phyloP scores from a whole-genome alignment of 2,888 invertebrate genomes.

The Altica lythri region DNA sequence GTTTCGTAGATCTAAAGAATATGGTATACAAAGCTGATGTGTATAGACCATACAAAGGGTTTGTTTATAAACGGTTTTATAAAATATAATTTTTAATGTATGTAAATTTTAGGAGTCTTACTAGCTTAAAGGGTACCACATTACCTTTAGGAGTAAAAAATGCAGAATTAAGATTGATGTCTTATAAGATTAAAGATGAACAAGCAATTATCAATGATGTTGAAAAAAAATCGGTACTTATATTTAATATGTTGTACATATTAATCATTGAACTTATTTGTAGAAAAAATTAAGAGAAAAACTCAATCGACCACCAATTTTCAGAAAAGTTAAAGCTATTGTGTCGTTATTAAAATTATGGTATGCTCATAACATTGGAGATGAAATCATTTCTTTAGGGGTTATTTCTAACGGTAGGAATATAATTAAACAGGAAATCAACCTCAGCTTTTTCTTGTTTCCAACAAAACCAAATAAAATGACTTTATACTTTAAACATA shows the following conservation, averaged over 20 bases:
- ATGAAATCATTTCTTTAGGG: conserved; percentile 61
- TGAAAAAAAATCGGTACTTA: conserved; percentile 55
- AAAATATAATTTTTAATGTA: neutral
- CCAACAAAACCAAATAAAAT: too few species aligned
- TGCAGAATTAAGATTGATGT: conserved; percentile 61
- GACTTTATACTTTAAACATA: too few species aligned
- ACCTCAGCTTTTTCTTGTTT: too few species aligned
- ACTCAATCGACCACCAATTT: conserved; percentile 44
- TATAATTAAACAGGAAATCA: too few species aligned
- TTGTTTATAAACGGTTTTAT: neutral
- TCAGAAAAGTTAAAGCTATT: conserved; percentile 55
- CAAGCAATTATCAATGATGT: conserved; percentile 46
- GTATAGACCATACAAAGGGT: conserved; percentile 58
- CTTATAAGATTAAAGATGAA: conserved; percentile 56
- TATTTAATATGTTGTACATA: neutral
- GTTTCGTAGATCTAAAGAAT: conserved; percentile 61
- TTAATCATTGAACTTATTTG: conserved; percentile 6
- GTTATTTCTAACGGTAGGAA: conserved; percentile 60
- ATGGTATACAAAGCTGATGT: conserved; percentile 62
- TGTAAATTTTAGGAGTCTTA: conserved; percentile 53
- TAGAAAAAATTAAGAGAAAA: conserved; percentile 21
- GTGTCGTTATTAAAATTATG: conserved; percentile 60
- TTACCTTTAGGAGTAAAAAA: conserved; percentile 60
- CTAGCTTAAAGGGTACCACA: conserved; percentile 58
- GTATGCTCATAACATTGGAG: conserved; percentile 52